These are phyloP conservation scores for Bombus breviceps DNA, from an alignment of 1,140 invertebrate species.

Conservation along the genomic window DNA sequence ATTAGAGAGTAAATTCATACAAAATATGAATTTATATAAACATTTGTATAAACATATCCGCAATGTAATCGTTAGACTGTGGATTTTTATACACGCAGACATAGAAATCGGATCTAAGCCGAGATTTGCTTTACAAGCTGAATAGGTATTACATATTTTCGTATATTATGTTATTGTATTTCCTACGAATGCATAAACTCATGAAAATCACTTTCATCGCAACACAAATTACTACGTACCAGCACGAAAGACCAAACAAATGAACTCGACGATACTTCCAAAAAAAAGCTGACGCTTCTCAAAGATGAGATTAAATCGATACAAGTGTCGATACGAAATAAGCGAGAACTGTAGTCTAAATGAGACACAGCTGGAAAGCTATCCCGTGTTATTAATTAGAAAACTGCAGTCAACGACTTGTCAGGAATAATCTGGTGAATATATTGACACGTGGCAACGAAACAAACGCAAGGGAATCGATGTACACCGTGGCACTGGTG, in stretches of 20 bases:
- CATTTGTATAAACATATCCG: too few relatives aligned
- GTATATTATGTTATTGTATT: too few relatives aligned
- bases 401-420: background rate
- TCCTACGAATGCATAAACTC: too few relatives aligned
- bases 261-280: too few relatives aligned
- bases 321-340: background rate
- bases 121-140: too few relatives aligned
- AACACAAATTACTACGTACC: background rate
- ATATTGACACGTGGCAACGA: slow-evolving; percentile 32
- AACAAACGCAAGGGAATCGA: slow-evolving; percentile 47
- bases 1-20: too few relatives aligned
- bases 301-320: background rate
- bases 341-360: background rate
- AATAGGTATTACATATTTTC: too few relatives aligned
- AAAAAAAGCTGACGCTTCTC: background rate
- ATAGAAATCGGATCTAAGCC: too few relatives aligned
- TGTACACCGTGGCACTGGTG: slow-evolving; percentile 43
- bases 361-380: background rate
- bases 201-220: background rate
- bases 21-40: too few relatives aligned
- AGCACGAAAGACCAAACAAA: too few relatives aligned
- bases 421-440: slow-evolving; percentile 26
- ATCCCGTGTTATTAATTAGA: background rate
- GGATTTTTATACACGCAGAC: too few relatives aligned
- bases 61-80: too few relatives aligned